phyloP scores from a whole-genome alignment of 1,140 invertebrate genomes.

The Drosophila arawakana region DNA sequence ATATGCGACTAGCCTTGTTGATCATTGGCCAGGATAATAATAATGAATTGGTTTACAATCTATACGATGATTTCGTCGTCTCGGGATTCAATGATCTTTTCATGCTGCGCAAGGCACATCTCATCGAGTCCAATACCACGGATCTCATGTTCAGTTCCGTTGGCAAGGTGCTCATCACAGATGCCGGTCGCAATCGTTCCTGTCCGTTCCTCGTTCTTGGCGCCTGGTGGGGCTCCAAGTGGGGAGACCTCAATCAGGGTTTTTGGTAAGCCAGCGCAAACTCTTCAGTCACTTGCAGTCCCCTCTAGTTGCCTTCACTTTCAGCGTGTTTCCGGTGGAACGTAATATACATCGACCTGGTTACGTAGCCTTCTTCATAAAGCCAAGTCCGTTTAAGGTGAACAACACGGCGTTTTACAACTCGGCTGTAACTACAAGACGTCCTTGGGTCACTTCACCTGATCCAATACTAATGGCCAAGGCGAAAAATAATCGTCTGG shows the following conservation, averaged over 20 bases:
- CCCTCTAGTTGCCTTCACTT: background rate
- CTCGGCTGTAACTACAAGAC: conserved; percentile 48
- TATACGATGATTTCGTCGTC: conserved; percentile 66
- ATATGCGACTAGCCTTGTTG: conserved; percentile 63
- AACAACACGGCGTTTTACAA: conserved; percentile 61
- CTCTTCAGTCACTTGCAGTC: background rate
- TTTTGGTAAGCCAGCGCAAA: conserved; percentile 38
- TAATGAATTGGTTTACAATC: conserved; percentile 57
- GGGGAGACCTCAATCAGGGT: background rate
- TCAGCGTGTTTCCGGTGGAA: conserved; percentile 61
- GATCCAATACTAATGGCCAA: conserved; percentile 16
- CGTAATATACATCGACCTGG: conserved; percentile 43
- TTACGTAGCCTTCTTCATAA: conserved; percentile 66
- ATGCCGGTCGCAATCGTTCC: conserved; percentile 46
- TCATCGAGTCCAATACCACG: conserved; percentile 62
- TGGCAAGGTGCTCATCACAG: conserved; percentile 45
- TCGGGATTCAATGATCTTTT: conserved; percentile 66
- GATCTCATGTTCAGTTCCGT: conserved; percentile 56
- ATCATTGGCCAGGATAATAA: conserved; percentile 61
- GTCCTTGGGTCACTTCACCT: conserved; percentile 50
- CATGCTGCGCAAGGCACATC: conserved; percentile 63
- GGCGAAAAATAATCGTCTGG: background rate
- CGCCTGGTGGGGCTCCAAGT: conserved; percentile 56
- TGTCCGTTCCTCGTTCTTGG: conserved; percentile 61
- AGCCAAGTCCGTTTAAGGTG: conserved; percentile 49